Evolutionary conservation across 2,113 vertebrate genomes (phyloP), one percentile per base, ranked within the genome.

Genomic region (Loxodonta africana): DNA sequence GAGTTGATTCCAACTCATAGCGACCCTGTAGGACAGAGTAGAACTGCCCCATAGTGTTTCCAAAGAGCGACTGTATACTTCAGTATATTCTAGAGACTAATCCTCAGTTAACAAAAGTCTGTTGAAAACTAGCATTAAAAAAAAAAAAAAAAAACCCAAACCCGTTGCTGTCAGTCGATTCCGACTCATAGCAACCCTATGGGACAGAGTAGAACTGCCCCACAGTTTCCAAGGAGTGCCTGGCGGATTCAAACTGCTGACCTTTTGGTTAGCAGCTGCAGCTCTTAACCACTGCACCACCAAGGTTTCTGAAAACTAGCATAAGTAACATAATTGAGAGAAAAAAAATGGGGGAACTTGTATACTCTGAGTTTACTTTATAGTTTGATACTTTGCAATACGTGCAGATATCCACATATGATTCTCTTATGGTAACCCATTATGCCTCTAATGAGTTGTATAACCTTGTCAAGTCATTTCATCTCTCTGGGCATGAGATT

Each of bases 71-170:
- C 53, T 57, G 53, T 57, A 60, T 62, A 15, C 41, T 77, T 67
- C 23, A 62, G 83, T 51, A 51, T 67, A 77, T 84, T 87, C 26
- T 69, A 73, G 41, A 97, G 69, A 91, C 76, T 88, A 86, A 93
- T 95, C 65, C 33, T 87, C 51, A 92, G 46, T 69, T 90, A 30
- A 62, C 17, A 10, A 63, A 21, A 44, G 11, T 86, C 30, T 69
- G 21, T 20, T 44, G 53, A 93, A 90, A 93, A 63, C 28, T 57
- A 81, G 65, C 30, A 28, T 67, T 37, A 37, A 37, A 37, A 37
- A 37, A 37, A 37, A 37, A 37, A 37, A 37, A 37, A 37, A 37
- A 37, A 37, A 37, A 37, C 37, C 37, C 37, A 37, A 37, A 37
- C 37, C 37, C 37, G 37, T 37, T 37, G 37, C 37, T 37, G 37